Evolutionary conservation across 1,140 invertebrate species (phyloP).

Genomic region (Solen grandis): DNA sequence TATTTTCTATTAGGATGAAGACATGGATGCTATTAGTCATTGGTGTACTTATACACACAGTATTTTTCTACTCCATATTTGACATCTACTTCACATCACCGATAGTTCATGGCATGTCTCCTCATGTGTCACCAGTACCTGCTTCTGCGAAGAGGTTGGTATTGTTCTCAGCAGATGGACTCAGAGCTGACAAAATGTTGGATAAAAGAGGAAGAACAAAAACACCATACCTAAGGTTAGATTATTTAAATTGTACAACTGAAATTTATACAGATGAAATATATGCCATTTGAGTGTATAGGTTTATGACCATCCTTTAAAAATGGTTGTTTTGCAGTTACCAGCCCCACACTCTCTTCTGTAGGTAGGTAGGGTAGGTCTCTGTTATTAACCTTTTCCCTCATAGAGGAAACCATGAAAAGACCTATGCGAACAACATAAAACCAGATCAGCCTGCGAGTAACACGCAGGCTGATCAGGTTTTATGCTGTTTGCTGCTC

Average conservation of each 20-base stretch:
- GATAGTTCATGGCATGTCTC: constrained; percentile 83
- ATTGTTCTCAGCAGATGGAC: constrained; percentile 93
- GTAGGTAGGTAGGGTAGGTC: no score
- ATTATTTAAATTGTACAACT: no score
- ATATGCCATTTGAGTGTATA: background rate
- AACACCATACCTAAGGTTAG: constrained; percentile 84
- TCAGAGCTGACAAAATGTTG: constrained; percentile 91
- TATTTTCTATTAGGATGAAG: constrained; percentile 66
- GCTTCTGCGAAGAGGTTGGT: constrained; percentile 90
- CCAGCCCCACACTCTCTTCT: no score
- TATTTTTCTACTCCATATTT: constrained; percentile 85
- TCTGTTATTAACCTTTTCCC: no score
- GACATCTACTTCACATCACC: constrained; percentile 86
- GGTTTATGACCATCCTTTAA: background rate
- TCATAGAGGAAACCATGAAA: no score
- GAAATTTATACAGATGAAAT: background rate
- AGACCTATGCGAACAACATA: no score
- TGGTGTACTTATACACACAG: constrained; percentile 82
- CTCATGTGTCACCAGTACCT: constrained; percentile 57
- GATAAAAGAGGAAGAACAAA: constrained; percentile 76
- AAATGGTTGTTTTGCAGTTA: background rate
- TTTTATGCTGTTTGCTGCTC: no score
- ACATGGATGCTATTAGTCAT: constrained; percentile 72
- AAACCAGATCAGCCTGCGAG: no score
- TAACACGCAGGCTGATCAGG: no score